phyloP scores from a whole-genome alignment of 2,113 vertebrate genomes.

The Festucalex cinctus region DNA sequence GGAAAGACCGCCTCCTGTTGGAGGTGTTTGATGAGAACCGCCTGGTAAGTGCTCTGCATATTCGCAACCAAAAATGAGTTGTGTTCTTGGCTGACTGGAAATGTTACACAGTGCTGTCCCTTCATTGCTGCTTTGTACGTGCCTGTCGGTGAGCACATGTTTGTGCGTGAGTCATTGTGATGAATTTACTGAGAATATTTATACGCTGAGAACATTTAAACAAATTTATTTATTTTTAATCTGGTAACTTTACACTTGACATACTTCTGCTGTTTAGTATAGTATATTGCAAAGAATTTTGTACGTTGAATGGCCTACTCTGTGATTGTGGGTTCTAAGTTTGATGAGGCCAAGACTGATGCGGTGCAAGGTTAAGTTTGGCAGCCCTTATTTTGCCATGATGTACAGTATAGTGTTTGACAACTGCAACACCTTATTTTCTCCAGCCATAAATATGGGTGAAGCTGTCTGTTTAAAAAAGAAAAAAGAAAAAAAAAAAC shows the following conservation, averaged over 20 bases:
- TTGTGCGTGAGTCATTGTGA: background rate
- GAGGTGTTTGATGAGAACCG: conserved; percentile 99
- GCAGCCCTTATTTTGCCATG: conserved; percentile 52
- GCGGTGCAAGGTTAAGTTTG: conserved; percentile 17
- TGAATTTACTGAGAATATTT: background rate
- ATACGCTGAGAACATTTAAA: background rate
- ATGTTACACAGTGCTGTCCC: background rate
- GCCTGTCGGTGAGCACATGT: background rate
- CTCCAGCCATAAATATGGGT: conserved; percentile 47
- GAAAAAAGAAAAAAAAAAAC: conserved; percentile 14
- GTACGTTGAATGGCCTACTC: background rate
- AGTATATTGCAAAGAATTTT: background rate
- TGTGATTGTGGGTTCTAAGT: conserved; percentile 8
- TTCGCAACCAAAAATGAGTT: background rate
- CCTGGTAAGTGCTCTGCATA: conserved; percentile 77
- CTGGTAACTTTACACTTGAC: background rate
- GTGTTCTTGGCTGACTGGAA: background rate
- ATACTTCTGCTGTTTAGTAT: background rate
- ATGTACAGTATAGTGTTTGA: conserved; percentile 37
- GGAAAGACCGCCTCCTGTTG: conserved; percentile 86
- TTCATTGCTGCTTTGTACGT: background rate
- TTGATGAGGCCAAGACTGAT: conserved; percentile 4
- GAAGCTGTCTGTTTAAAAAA: conserved; percentile 36
- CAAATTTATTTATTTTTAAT: background rate
- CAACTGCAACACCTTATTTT: conserved; percentile 32